These are phyloP conservation scores for Genyomyrus donnyi DNA, from an alignment of 2,113 vertebrate species.

Conservation along the genomic window DNA sequence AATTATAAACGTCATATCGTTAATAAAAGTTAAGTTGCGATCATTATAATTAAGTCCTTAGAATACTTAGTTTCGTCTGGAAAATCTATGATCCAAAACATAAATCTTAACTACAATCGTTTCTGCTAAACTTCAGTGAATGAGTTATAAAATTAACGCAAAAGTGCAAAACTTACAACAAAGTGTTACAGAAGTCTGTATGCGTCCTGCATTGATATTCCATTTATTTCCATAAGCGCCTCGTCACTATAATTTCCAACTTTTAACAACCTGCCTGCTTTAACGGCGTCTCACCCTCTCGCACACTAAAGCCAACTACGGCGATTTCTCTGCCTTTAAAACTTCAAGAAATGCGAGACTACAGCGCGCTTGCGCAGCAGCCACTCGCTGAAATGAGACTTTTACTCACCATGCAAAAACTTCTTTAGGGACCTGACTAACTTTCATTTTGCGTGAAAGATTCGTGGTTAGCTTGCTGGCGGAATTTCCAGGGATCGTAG, in stretches of 20 bases:
- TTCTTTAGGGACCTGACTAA: neutral
- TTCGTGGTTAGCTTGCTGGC: neutral
- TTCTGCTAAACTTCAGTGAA: neutral
- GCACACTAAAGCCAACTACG: neutral
- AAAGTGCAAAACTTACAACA: neutral
- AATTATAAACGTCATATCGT: neutral
- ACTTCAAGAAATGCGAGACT: neutral
- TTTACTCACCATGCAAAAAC: neutral
- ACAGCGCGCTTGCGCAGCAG: constrained; percentile 17
- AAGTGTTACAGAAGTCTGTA: neutral
- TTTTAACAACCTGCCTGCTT: neutral
- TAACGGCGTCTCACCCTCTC: neutral
- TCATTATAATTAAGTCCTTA: neutral
- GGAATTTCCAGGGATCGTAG: neutral
- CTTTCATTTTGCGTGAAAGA: neutral
- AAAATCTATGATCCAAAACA: neutral
- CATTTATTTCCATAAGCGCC: neutral
- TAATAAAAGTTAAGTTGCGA: neutral
- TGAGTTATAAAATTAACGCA: neutral
- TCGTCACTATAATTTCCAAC: neutral
- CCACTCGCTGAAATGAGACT: neutral
- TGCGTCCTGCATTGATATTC: neutral
- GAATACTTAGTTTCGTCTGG: neutral
- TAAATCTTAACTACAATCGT: neutral
- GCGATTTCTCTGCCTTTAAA: constrained; percentile 4